Evolutionary conservation across 2,113 vertebrate genomes (phyloP).

Genomic region (Marcusenius ussheri): DNA sequence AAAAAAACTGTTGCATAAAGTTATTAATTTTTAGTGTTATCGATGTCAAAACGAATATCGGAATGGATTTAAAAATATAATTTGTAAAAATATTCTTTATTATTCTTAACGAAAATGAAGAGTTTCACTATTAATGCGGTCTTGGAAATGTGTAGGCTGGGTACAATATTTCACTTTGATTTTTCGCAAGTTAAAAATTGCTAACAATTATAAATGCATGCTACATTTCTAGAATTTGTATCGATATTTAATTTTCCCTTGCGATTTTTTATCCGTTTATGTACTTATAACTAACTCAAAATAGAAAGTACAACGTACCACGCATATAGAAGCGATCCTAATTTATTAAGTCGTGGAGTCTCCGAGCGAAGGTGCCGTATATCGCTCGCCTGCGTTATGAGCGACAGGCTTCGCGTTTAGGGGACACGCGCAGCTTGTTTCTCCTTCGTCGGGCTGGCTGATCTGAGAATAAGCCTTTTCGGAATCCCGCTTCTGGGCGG

Average conservation of each 20-base stretch:
- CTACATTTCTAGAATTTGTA: neutral
- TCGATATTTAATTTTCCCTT: neutral
- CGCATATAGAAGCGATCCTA: neutral
- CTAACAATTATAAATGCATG: neutral
- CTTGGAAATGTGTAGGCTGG: neutral
- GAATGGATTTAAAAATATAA: neutral
- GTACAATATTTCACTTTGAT: neutral
- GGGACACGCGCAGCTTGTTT: slow-evolving; percentile 7
- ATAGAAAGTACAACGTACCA: neutral
- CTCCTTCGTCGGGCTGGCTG: slow-evolving; percentile 41
- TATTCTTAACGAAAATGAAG: neutral
- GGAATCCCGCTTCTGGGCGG: slow-evolving; percentile 34
- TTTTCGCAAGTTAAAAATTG: neutral
- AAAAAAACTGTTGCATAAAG: neutral
- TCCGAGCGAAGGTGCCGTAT: neutral
- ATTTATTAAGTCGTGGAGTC: neutral
- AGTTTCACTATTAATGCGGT: neutral
- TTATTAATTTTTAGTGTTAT: neutral
- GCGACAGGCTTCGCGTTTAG: neutral
- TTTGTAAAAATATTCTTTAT: neutral
- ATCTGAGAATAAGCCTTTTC: slow-evolving; percentile 48
- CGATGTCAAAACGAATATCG: neutral
- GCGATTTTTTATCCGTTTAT: neutral
- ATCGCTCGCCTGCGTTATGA: neutral
- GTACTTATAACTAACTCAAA: neutral